These are phyloP conservation scores for Lasius fuliginosus DNA, from an alignment of 2,888 invertebrate genomes.

Conservation along the genomic window DNA sequence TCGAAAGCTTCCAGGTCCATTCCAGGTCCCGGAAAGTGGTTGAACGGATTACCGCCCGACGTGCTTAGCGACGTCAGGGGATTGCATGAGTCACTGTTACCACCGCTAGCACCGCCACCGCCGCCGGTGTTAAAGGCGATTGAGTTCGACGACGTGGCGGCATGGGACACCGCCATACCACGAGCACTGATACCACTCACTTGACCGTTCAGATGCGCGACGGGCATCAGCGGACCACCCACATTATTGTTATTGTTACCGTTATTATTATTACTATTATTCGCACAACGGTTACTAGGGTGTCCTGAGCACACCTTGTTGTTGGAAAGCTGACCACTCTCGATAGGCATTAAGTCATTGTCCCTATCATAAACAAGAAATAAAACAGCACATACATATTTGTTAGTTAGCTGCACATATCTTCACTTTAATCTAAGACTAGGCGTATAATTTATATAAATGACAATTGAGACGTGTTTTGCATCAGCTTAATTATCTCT, in stretches of 20 bases:
- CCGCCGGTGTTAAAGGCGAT: conserved; percentile 81
- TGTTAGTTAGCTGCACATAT: conserved; percentile 59
- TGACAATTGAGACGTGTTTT: background rate
- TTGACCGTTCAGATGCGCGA: conserved; percentile 90
- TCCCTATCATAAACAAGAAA: conserved; percentile 84
- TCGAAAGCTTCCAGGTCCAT: conserved; percentile 90
- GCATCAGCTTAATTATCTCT: background rate
- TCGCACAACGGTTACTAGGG: conserved; percentile 84
- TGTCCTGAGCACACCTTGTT: conserved; percentile 85
- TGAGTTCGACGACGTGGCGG: conserved; percentile 78
- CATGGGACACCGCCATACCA: conserved; percentile 75
- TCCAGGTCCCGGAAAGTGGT: conserved; percentile 80
- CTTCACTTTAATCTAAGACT: conserved; percentile 60
- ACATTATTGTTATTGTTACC: conserved; percentile 87
- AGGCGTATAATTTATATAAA: conserved; percentile 36
- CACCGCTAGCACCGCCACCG: conserved; percentile 6
- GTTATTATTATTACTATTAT: conserved; percentile 83
- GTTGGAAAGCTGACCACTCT: conserved; percentile 86
- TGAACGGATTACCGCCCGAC: conserved; percentile 78
- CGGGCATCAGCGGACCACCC: conserved; percentile 92
- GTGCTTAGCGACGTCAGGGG: conserved; percentile 82
- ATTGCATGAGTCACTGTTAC: conserved; percentile 81
- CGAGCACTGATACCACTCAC: conserved; percentile 82
- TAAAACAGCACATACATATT: conserved; percentile 76
- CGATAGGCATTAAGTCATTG: conserved; percentile 85